Percentiles rank a stretch among this genome's conserved stretches.
Conservation (phyloP, 2,888 invertebrate species). For the Timema podura region DNA sequence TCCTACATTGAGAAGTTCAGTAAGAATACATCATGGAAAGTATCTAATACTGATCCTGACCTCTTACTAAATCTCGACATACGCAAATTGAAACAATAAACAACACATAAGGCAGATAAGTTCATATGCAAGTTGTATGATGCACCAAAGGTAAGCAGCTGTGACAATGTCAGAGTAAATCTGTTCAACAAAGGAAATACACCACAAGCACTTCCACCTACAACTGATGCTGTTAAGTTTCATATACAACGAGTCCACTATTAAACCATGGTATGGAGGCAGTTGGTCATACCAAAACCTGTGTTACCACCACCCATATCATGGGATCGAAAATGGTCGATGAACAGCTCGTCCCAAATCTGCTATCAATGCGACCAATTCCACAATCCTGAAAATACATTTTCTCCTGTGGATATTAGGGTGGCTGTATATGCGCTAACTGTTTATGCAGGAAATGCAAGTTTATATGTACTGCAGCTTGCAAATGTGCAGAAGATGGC, state of each 20-base stretch:
- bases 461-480: not conserved
- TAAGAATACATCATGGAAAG: not conserved
- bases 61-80: not conserved
- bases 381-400: constrained; percentile 3
- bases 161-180: not conserved
- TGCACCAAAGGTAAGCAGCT: not conserved
- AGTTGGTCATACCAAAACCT: constrained; percentile 4
- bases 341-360: constrained; percentile 1
- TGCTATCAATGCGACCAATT: not conserved
- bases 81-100: not conserved
- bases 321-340: not conserved
- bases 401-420: not conserved
- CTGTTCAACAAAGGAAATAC: not conserved
- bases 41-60: not conserved
- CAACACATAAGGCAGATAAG: not conserved
- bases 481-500: constrained; percentile 5
- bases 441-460: not conserved
- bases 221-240: not conserved
- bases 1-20: not conserved
- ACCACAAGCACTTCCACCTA: not conserved
- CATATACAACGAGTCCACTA: not conserved
- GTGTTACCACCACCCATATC: not conserved
- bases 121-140: not conserved
- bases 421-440: not conserved
- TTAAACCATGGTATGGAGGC: not conserved